Evolutionary conservation across 2,888 invertebrate genomes (phyloP), one percentile per base, ranked within the genome.

Genomic region (Zonitis immaculata): DNA sequence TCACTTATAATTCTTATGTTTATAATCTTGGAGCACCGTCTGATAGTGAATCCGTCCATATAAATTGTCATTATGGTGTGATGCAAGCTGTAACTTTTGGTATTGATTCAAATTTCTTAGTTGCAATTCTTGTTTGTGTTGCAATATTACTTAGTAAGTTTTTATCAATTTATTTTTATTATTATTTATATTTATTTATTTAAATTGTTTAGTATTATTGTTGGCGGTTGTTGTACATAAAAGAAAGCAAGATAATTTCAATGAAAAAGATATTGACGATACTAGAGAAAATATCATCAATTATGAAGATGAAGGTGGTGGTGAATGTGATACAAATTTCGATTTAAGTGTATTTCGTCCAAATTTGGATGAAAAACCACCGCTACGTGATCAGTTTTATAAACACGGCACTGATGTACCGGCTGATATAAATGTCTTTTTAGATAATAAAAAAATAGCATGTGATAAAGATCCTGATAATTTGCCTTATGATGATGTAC

Each of bases 251-350:
- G 90, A 91, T 66, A 90, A 90, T 51, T 86, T 91, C 79, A 88
- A 89, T 39, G 89, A 89, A 70, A 93, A 93, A 71, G 94, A 96
- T 66, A 87, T 95, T 62, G 96, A 98, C 69, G 96, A 98, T 71
- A 95, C 96, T 27, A 81, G 97, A 54, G 98, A 98, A 75, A 99
- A 95, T 67, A 95, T 99, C 57, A 93, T 98, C 65, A 93, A 94
- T 65, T 98, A 99, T 70, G 94, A 95, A 70, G 97, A 98, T 68
- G 98, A 99, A 75, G 98, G 98, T 12, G 97, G 97, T 71, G 98
- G 98, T 72, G 95, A 99, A 74, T 94, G 94, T 0, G 98, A 99
- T 72, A 92, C 95, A 1, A 90, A 89, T 1, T 95, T 91, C 75
- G 94, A 95, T 73, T 81, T 95, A 53, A 88, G 88, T 57, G 89